Conservation (phyloP, 2,113 vertebrate species). For the Amia ocellicauda region DNA sequence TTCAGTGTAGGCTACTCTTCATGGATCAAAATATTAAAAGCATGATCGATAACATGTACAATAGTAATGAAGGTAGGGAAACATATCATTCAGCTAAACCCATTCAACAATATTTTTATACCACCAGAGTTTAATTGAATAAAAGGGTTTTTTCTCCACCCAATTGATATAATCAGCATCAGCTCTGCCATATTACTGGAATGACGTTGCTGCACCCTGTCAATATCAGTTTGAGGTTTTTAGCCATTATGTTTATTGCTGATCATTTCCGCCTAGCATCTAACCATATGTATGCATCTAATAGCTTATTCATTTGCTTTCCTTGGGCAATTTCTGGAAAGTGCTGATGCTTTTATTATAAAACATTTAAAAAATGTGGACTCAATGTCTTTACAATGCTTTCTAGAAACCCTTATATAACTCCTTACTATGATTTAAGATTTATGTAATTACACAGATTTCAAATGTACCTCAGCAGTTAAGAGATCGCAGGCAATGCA, state of each 20-base stretch:
- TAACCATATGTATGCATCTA: slow-evolving; percentile 6
- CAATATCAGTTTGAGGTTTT: slow-evolving; percentile 18
- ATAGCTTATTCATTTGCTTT: background rate
- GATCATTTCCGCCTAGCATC: background rate
- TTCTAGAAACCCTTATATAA: background rate
- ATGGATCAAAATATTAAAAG: background rate
- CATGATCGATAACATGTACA: background rate
- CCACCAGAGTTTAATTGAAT: slow-evolving; percentile 5
- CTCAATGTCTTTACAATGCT: background rate
- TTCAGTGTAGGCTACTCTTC: background rate
- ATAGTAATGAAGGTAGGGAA: background rate
- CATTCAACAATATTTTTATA: slow-evolving; percentile 9
- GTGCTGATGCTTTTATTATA: background rate
- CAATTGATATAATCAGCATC: no score
- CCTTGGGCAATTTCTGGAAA: background rate
- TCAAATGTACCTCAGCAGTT: no score
- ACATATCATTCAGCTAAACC: background rate
- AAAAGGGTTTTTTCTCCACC: no score
- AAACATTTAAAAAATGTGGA: background rate
- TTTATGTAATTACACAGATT: no score
- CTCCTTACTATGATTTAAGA: no score
- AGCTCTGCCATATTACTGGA: no score
- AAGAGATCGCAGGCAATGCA: no score
- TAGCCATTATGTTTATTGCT: slow-evolving; percentile 15
- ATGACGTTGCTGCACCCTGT: background rate